phyloP scores from a whole-genome alignment of 2,113 vertebrate genomes.

The Steatornis caripensis region DNA sequence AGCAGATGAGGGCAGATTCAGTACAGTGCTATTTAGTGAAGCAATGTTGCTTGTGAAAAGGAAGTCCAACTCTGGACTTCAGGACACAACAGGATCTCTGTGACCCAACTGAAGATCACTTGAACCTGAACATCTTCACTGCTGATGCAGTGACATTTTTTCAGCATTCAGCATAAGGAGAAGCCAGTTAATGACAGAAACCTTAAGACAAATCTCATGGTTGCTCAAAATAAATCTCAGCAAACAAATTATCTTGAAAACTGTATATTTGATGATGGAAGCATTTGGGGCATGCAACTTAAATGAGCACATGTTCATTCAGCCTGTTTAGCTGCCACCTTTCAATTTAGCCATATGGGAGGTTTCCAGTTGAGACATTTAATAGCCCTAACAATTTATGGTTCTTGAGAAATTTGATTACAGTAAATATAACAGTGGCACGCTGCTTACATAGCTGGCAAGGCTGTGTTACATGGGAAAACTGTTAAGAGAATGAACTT shows the following conservation, averaged over 20 bases:
- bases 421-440: not conserved
- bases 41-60: not conserved
- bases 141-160: not conserved
- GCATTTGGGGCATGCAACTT: not conserved
- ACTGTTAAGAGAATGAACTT: not conserved
- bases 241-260: not conserved
- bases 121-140: not conserved
- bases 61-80: not conserved
- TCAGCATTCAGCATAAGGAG: not conserved
- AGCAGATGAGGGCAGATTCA: not conserved
- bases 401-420: slow-evolving; percentile 52
- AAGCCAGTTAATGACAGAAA: not conserved
- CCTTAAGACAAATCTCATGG: not conserved
- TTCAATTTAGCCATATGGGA: slow-evolving; percentile 54
- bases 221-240: not conserved
- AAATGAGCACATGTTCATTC: slow-evolving; percentile 16
- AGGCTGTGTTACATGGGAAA: not conserved
- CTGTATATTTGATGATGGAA: not conserved
- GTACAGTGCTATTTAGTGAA: not conserved
- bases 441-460: not conserved
- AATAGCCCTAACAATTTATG: slow-evolving; percentile 54
- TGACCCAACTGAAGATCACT: not conserved
- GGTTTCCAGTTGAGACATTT: slow-evolving; percentile 45
- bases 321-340: slow-evolving; percentile 28
- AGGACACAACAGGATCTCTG: not conserved